Evolutionary conservation across 2,888 invertebrate species (phyloP), one percentile per base, ranked within the genome.

Genomic region (Zaprionus lineosus): DNA sequence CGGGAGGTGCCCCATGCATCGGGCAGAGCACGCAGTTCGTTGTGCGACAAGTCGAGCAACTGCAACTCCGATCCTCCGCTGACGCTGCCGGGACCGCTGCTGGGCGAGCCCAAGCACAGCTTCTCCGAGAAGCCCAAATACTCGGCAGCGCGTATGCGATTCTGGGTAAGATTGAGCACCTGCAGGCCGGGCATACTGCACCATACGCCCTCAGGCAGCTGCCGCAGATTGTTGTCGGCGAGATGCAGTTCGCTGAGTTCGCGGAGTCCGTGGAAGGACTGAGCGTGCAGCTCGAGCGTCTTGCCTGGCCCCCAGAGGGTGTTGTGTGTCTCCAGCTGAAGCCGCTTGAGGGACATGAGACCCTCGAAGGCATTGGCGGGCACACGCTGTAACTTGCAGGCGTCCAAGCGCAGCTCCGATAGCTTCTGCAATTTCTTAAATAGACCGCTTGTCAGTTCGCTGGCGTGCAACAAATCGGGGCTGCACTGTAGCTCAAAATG

Each of bases 161-260:
- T 97, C 72, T 93, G 92, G 43, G 97, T 97, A 85, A 97, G 91
- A 91, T 97, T 97, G 44, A 97, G 91, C 68, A 94, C 92, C 89
- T 95, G 95, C 60, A 97, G 91, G 90, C 94, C 96, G 79, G 93
- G 93, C 87, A 96, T 90, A 36, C 93, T 93, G 90, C 97, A 97
- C 88, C 96, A 94, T 67, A 93, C 93, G 81, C 94, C 94, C 74
- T 94, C 94, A 34, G 96, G 96, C 87, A 97, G 89, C 68, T 93
- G 93, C 78, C 95, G 93, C 70, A 97, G 93, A 91, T 96, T 96
- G 91, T 96, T 97, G 90, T 95, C 94, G 86, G 94, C 93, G 89
- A 97, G 91, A 90, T 96, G 95, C 84, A 97, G 91, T 56, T 93
- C 92, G 88, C 95, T 95, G 43, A 97, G 91, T 89, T 96, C 96